A percentile compares a stretch with the other conserved stretches of the same genome.
Conservation (phyloP, 2,888 invertebrate genomes). For the Morpho helenor region DNA sequence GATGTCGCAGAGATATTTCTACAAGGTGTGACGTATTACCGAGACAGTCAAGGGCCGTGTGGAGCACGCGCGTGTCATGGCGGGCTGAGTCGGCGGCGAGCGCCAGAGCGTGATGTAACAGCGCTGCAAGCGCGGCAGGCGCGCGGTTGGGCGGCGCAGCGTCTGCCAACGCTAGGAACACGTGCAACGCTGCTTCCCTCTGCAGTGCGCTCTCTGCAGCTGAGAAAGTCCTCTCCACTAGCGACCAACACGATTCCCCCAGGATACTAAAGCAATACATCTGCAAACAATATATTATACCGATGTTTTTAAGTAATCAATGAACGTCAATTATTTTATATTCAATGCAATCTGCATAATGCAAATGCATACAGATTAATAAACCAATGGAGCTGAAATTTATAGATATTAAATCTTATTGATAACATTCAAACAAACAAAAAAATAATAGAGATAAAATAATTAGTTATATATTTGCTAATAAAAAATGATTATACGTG, state of each 20-base stretch:
- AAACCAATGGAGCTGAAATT: too few relatives aligned
- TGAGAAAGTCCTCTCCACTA: slow-evolving; percentile 82
- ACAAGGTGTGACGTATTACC: slow-evolving; percentile 57
- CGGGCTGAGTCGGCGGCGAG: slow-evolving; percentile 35
- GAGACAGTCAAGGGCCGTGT: slow-evolving; percentile 87
- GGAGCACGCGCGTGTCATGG: slow-evolving; percentile 78
- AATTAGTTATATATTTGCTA: too few relatives aligned
- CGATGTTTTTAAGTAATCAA: background rate
- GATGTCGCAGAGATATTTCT: too few relatives aligned
- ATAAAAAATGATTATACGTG: too few relatives aligned
- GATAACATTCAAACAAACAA: too few relatives aligned
- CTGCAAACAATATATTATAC: slow-evolving; percentile 53
- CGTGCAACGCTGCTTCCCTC: slow-evolving; percentile 73
- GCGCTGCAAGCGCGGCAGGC: slow-evolving; percentile 61
- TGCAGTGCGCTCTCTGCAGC: slow-evolving; percentile 80
- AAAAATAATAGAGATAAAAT: too few relatives aligned
- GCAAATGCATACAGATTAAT: too few relatives aligned
- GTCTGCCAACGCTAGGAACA: slow-evolving; percentile 73
- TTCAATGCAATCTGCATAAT: background rate
- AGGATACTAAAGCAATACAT: slow-evolving; percentile 92
- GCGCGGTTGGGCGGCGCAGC: slow-evolving; percentile 61
- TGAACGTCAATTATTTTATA: background rate
- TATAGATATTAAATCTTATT: too few relatives aligned
- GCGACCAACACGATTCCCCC: slow-evolving; percentile 84
- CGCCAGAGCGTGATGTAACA: slow-evolving; percentile 48